Percentiles rank a stretch among this genome's conserved stretches.
These are phyloP conservation scores for Drosophila limbata DNA, from an alignment of 2,888 invertebrate species.

Conservation along the genomic window DNA sequence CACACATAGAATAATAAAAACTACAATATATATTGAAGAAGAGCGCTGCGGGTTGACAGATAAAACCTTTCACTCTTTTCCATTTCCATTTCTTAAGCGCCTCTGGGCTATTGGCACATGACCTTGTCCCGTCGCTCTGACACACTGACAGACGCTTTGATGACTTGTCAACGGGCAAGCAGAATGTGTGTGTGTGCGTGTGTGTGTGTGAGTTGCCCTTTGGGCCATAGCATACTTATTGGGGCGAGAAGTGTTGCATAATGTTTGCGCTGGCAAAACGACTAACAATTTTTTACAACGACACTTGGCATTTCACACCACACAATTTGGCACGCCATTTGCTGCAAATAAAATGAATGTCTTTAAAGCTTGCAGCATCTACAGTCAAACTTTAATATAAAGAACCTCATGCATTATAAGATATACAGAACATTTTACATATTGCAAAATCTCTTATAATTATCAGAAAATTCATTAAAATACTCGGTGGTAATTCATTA, in stretches of 20 bases:
- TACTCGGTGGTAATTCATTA: too few species aligned
- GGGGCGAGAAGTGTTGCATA: slow-evolving; percentile 77
- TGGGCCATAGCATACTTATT: slow-evolving; percentile 65
- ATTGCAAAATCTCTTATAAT: neutral
- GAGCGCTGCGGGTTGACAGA: slow-evolving; percentile 41
- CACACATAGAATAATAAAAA: slow-evolving; percentile 4
- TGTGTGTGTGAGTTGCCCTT: slow-evolving; percentile 42
- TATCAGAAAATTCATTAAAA: neutral
- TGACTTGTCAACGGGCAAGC: slow-evolving; percentile 72
- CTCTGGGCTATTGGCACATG: slow-evolving; percentile 71
- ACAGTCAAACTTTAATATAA: neutral
- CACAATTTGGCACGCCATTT: slow-evolving; percentile 43
- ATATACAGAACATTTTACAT: neutral
- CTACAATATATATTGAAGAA: slow-evolving; percentile 18
- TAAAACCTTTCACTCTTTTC: slow-evolving; percentile 53
- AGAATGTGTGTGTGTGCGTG: slow-evolving; percentile 7
- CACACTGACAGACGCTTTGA: slow-evolving; percentile 55
- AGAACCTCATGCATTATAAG: neutral
- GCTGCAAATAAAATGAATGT: slow-evolving; percentile 25
- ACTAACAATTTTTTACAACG: slow-evolving; percentile 65
- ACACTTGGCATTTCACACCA: slow-evolving; percentile 26
- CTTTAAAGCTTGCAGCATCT: too few species aligned
- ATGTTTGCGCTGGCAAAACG: slow-evolving; percentile 69
- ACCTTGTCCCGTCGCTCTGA: slow-evolving; percentile 58
- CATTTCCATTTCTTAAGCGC: slow-evolving; percentile 60